These are phyloP conservation scores for Hedya salicella DNA, from an alignment of 2,888 invertebrate species.

Conservation along the genomic window DNA sequence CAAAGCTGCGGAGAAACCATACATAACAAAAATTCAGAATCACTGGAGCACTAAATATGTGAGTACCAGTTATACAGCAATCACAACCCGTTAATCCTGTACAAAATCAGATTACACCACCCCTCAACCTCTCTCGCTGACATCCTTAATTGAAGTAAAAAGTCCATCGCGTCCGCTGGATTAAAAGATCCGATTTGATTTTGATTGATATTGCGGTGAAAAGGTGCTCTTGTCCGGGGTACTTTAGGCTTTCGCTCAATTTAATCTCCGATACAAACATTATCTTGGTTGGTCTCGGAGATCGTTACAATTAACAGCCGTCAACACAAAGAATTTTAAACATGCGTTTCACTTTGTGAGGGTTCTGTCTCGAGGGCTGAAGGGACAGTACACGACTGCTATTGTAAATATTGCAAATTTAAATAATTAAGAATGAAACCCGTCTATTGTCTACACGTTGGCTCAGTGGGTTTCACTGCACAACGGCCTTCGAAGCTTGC, in stretches of 20 bases:
- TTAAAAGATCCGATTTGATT: slow-evolving; percentile 73
- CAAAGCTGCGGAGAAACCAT: too few species aligned
- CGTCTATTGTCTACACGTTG: too few species aligned
- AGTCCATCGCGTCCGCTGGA: slow-evolving; percentile 62
- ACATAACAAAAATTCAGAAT: too few species aligned
- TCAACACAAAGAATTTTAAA: slow-evolving; percentile 47
- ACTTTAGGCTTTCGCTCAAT: slow-evolving; percentile 49
- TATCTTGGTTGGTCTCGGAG: slow-evolving; percentile 42
- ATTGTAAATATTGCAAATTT: too few species aligned
- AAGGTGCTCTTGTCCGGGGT: slow-evolving; percentile 56
- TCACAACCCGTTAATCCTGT: slow-evolving; percentile 45
- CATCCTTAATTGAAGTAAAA: slow-evolving; percentile 72
- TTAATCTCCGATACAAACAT: slow-evolving; percentile 37
- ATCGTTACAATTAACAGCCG: slow-evolving; percentile 67
- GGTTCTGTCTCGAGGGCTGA: too few species aligned
- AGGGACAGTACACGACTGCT: too few species aligned
- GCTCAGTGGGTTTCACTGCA: too few species aligned
- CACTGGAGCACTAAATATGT: too few species aligned
- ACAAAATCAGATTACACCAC: slow-evolving; percentile 49
- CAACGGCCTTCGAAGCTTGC: too few species aligned
- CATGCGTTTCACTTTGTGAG: neutral
- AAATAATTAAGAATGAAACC: too few species aligned
- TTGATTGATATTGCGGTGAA: slow-evolving; percentile 76
- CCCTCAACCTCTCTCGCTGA: slow-evolving; percentile 55
- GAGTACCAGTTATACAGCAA: neutral